Percentiles rank a stretch among this genome's conserved stretches.
Evolutionary conservation across 2,113 vertebrate genomes (phyloP).

Genomic region (Tachysurus vachellii): DNA sequence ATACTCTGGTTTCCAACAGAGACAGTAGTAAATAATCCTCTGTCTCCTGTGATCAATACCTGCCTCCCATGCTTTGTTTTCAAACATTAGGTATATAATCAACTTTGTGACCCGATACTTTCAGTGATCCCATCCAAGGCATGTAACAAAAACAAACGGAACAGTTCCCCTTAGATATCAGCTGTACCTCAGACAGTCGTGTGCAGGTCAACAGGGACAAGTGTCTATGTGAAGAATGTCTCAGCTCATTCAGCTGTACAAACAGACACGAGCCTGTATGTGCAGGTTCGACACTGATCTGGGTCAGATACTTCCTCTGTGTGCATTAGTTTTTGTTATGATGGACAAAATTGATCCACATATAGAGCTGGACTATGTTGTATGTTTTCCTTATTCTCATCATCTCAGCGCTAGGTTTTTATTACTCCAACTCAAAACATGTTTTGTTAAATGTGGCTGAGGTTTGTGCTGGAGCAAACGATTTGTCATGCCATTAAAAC

Average conservation of each 20-base stretch:
- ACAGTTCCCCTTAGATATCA: constrained; percentile 10
- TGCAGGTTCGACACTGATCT: constrained; percentile 56
- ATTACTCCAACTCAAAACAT: constrained; percentile 69
- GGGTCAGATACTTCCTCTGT: constrained; percentile 22
- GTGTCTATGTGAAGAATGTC: constrained; percentile 62
- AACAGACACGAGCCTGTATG: constrained; percentile 51
- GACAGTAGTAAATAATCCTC: background rate
- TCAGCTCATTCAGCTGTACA: constrained; percentile 45
- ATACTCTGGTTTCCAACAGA: constrained; percentile 19
- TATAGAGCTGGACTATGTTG: constrained; percentile 1
- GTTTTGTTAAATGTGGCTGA: constrained; percentile 70
- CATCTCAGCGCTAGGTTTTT: constrained; percentile 58
- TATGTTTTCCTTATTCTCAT: constrained; percentile 58
- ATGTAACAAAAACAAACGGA: constrained; percentile 16
- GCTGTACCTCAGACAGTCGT: constrained; percentile 6
- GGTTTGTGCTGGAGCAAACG: constrained; percentile 66
- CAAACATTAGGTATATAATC: constrained; percentile 22
- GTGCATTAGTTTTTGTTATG: constrained; percentile 20
- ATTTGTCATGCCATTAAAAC: constrained; percentile 66
- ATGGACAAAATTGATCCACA: constrained; percentile 11
- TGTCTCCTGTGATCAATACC: constrained; percentile 15
- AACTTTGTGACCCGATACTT: constrained; percentile 22
- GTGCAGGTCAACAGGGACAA: constrained; percentile 49
- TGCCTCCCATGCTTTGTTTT: constrained; percentile 7
- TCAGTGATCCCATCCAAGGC: background rate